phyloP scores from a whole-genome alignment of 2,888 invertebrate species.

The Andrena dorsata region DNA sequence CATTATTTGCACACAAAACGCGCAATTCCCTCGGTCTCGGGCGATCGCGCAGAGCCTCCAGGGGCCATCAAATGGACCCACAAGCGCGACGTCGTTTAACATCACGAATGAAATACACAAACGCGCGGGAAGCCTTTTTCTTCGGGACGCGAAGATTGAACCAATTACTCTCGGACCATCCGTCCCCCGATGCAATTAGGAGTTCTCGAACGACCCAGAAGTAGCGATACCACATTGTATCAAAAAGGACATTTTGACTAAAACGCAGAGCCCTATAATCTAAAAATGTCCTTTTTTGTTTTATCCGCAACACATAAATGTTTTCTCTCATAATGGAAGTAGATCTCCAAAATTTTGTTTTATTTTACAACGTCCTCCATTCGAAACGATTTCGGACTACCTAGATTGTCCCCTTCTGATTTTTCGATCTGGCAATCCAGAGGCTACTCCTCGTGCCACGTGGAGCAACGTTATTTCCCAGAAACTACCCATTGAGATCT shows the following conservation, averaged over 20 bases:
- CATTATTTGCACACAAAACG: conserved; percentile 12
- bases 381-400: too few relatives aligned
- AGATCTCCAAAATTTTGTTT: too few relatives aligned
- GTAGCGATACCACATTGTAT: too few relatives aligned
- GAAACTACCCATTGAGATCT: neutral
- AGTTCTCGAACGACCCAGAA: neutral
- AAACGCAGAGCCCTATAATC: too few relatives aligned
- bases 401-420: too few relatives aligned
- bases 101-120: neutral
- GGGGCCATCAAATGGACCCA: neutral
- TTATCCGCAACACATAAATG: too few relatives aligned
- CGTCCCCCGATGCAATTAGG: neutral
- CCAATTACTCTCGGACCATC: neutral
- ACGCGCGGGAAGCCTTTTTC: neutral
- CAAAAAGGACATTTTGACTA: too few relatives aligned
- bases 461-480: neutral
- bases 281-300: too few relatives aligned
- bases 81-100: neutral
- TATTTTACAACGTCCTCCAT: too few relatives aligned
- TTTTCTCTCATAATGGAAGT: too few relatives aligned
- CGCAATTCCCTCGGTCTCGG: neutral
- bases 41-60: neutral
- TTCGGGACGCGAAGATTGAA: neutral
- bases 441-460: neutral
- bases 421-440: too few relatives aligned